These are phyloP conservation scores for Saiga tatarica DNA, from an alignment of 2,113 vertebrate genomes.

Conservation along the genomic window DNA sequence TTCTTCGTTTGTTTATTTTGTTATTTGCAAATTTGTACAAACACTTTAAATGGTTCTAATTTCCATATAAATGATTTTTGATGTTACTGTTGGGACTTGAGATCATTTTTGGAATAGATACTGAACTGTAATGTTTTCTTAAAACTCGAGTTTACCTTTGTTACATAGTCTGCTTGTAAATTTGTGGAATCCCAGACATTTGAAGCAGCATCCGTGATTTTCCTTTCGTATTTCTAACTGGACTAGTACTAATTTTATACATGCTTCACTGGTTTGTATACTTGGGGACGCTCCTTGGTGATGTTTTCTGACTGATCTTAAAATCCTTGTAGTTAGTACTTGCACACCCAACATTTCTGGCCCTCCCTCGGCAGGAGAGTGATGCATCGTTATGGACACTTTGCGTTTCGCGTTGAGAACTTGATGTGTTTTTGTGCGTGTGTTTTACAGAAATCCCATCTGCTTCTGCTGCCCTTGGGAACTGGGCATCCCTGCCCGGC, in stretches of 20 bases:
- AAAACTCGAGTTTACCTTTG: conserved; percentile 85
- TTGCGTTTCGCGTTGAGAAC: conserved; percentile 74
- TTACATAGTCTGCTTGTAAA: conserved; percentile 81
- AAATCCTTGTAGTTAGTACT: conserved; percentile 79
- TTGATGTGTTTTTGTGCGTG: conserved; percentile 77
- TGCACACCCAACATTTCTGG: conserved; percentile 80
- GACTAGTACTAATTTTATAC: conserved; percentile 86
- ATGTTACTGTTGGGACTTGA: conserved; percentile 77
- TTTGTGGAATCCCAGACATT: conserved; percentile 86
- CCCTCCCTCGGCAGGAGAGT: conserved; percentile 73
- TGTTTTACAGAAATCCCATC: conserved; percentile 75
- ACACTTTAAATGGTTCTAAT: conserved; percentile 79
- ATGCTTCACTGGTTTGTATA: conserved; percentile 78
- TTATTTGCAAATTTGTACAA: conserved; percentile 82
- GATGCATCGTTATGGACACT: conserved; percentile 77
- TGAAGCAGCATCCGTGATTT: conserved; percentile 83
- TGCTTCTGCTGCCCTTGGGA: conserved; percentile 77
- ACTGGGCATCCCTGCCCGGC: conserved; percentile 72
- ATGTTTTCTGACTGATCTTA: conserved; percentile 75
- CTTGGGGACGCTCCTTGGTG: conserved; percentile 81
- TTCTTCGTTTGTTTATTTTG: conserved; percentile 70
- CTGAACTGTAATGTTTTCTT: conserved; percentile 82
- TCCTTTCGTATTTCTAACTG: conserved; percentile 89
- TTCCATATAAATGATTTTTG: conserved; percentile 81
- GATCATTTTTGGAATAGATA: conserved; percentile 82